Evolutionary conservation across 23 tunicate genomes (phyloP).

Genomic region (Corella eumyota): DNA sequence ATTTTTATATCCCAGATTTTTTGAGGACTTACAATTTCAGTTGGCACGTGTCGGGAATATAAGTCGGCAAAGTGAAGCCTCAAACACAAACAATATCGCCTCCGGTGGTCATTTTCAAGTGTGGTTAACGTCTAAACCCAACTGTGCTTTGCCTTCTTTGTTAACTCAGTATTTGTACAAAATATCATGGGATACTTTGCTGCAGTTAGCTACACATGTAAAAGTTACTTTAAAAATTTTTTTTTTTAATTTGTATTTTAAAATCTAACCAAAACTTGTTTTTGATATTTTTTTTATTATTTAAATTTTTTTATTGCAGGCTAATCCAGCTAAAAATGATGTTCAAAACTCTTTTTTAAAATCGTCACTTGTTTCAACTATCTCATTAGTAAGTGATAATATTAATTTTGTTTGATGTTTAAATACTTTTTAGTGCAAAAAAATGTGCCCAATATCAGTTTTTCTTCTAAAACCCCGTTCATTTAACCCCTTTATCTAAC

Average conservation of each 20-base stretch:
- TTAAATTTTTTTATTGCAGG: neutral
- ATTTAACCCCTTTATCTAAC: too few relatives aligned
- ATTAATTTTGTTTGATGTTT: too few relatives aligned
- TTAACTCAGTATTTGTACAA: constrained; percentile 81
- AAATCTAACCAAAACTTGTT: too few relatives aligned
- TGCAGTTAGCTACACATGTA: constrained; percentile 33
- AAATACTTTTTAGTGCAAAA: too few relatives aligned
- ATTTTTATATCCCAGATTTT: constrained; percentile 32
- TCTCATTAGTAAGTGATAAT: too few relatives aligned
- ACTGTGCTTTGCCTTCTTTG: constrained; percentile 28
- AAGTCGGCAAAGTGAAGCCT: constrained; percentile 36
- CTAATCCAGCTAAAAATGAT: too few relatives aligned
- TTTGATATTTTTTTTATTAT: neutral
- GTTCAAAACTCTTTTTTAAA: too few relatives aligned
- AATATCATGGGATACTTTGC: constrained; percentile 72
- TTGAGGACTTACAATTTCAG: constrained; percentile 61
- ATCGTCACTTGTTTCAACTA: too few relatives aligned
- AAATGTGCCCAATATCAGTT: too few relatives aligned
- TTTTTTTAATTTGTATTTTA: too few relatives aligned
- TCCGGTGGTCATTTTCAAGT: constrained; percentile 56
- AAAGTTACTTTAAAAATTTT: too few relatives aligned
- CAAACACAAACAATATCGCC: constrained; percentile 2
- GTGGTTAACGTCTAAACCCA: constrained; percentile 57
- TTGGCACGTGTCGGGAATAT: constrained; percentile 79
- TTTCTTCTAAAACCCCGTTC: too few relatives aligned